Percentiles rank a stretch among this genome's conserved stretches.
phyloP scores from a whole-genome alignment of 2,888 invertebrate species.

The Oeneis ivallda region DNA sequence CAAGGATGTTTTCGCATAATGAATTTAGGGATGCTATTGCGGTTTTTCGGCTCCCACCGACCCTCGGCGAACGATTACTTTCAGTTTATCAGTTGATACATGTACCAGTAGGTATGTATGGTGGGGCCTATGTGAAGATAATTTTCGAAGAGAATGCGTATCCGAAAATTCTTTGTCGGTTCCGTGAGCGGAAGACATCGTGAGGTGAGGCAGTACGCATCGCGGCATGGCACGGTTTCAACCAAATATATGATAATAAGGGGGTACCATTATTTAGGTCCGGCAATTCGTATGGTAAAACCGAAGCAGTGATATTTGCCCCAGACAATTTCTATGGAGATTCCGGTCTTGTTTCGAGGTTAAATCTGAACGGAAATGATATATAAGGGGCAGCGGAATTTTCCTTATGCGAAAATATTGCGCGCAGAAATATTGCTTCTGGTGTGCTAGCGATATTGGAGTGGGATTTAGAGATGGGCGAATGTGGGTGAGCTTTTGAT shows the following conservation, averaged over 20 bases:
- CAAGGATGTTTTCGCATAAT: slow-evolving; percentile 76
- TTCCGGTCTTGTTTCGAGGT: slow-evolving; percentile 75
- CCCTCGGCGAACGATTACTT: slow-evolving; percentile 53
- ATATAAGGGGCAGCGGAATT: slow-evolving; percentile 59
- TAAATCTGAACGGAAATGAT: slow-evolving; percentile 75
- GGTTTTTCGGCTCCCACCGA: slow-evolving; percentile 70
- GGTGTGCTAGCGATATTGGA: slow-evolving; percentile 40
- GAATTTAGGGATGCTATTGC: slow-evolving; percentile 79
- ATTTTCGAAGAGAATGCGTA: slow-evolving; percentile 44
- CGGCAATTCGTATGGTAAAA: slow-evolving; percentile 79
- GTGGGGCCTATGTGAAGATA: slow-evolving; percentile 45
- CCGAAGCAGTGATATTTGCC: slow-evolving; percentile 74
- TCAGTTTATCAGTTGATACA: slow-evolving; percentile 48
- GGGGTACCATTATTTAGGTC: slow-evolving; percentile 71
- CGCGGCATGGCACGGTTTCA: slow-evolving; percentile 61
- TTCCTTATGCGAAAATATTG: slow-evolving; percentile 62
- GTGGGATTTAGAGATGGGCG: slow-evolving; percentile 24
- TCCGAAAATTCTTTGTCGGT: slow-evolving; percentile 49
- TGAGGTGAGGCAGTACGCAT: slow-evolving; percentile 45
- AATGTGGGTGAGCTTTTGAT: no score
- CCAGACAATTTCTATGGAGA: slow-evolving; percentile 79
- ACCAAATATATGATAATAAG: slow-evolving; percentile 73
- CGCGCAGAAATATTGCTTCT: slow-evolving; percentile 40
- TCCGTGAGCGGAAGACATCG: slow-evolving; percentile 51
- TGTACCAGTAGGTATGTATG: slow-evolving; percentile 12